phyloP scores from a whole-genome alignment of 37 sponge, comb jelly and placozoan genomes.

The Petrosia ficiformis region DNA sequence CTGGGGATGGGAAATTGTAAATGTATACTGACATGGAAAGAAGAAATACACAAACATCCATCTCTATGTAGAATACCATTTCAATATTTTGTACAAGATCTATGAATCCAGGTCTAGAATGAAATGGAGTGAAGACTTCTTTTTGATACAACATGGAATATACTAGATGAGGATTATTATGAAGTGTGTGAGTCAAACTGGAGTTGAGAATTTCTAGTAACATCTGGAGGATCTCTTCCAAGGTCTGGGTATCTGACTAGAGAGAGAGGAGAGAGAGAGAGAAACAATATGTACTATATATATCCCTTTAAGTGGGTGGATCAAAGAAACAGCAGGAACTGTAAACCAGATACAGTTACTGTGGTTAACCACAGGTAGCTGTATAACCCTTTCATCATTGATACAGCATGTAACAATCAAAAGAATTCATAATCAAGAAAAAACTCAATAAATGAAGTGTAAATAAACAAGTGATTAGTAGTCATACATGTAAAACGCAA shows the following conservation, averaged over 20 bases:
- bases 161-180: slow-evolving; percentile 86
- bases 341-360: neutral
- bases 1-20: neutral
- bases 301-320: too few relatives aligned
- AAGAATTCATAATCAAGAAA: slow-evolving; percentile 16
- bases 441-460: too few relatives aligned
- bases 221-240: slow-evolving; percentile 92
- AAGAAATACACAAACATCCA: too few relatives aligned
- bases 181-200: slow-evolving; percentile 73
- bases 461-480: neutral
- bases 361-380: neutral
- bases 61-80: too few relatives aligned
- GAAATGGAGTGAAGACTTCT: slow-evolving; percentile 77
- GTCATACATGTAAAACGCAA: too few relatives aligned
- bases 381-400: too few relatives aligned
- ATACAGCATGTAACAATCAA: too few relatives aligned
- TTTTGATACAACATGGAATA: slow-evolving; percentile 91
- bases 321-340: too few relatives aligned
- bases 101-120: slow-evolving; percentile 74
- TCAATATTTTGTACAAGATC: slow-evolving; percentile 89
- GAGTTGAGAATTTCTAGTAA: slow-evolving; percentile 93
- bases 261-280: slow-evolving; percentile 10
- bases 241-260: slow-evolving; percentile 63
- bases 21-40: too few relatives aligned
- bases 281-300: neutral